phyloP scores from a whole-genome alignment of 2,113 vertebrate genomes.

The Protobothrops mucrosquamatus region DNA sequence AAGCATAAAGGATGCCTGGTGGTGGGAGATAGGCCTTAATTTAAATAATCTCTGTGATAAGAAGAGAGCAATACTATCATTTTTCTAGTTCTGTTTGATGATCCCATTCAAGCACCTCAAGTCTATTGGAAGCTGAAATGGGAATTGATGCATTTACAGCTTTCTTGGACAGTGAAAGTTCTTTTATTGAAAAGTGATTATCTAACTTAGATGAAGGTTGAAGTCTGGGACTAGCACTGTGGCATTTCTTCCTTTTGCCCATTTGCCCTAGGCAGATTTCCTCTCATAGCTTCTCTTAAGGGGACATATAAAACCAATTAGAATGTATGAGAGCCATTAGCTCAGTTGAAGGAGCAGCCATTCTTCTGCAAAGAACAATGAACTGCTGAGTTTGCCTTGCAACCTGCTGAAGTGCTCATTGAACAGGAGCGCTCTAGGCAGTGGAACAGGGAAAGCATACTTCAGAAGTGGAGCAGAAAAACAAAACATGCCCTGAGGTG shows the following conservation, averaged over 20 bases:
- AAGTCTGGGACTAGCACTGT: not conserved
- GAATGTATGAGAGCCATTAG: not conserved
- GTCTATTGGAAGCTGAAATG: not conserved
- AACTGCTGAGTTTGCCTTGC: not conserved
- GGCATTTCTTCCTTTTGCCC: not conserved
- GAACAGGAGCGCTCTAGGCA: not conserved
- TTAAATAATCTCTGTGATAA: not conserved
- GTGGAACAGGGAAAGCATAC: not conserved
- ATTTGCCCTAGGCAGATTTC: not conserved
- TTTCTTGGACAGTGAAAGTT: not conserved
- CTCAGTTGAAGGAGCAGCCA: not conserved
- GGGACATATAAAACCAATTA: not conserved
- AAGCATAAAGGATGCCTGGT: not conserved
- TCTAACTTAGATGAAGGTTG: not conserved
- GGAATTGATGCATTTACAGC: not conserved
- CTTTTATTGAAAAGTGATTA: not conserved
- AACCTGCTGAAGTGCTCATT: not conserved
- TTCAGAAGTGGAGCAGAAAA: not conserved
- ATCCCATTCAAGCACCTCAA: not conserved
- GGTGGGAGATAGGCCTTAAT: not conserved
- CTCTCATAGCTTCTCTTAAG: not conserved
- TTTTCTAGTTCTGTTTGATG: not conserved
- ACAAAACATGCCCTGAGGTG: not conserved
- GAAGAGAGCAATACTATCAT: not conserved
- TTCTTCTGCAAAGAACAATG: not conserved